Percentiles rank a stretch among this genome's conserved stretches.
These are phyloP conservation scores for Metaphire vulgaris DNA, from an alignment of 1,140 invertebrate species.

Conservation along the genomic window DNA sequence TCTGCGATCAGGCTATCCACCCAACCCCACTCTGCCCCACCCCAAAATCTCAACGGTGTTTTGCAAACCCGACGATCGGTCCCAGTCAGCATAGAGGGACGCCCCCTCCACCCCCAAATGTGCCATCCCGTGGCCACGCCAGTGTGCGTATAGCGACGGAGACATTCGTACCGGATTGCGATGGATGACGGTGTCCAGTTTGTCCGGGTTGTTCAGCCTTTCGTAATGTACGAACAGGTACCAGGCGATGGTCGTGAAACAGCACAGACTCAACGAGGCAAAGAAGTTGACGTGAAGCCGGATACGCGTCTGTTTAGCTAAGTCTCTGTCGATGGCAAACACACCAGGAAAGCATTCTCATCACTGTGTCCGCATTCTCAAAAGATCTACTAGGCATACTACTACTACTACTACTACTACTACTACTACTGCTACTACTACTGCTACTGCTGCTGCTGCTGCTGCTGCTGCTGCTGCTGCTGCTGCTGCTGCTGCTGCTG, in stretches of 20 bases:
- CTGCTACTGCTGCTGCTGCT: constrained; percentile 8
- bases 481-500: constrained; percentile 4
- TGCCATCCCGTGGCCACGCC: too few relatives aligned
- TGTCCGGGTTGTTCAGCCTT: constrained; percentile 33
- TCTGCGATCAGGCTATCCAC: too few relatives aligned
- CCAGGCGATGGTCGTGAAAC: constrained; percentile 52
- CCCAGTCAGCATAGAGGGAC: too few relatives aligned
- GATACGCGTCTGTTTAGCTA: constrained; percentile 47
- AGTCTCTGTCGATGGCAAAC: constrained; percentile 40
- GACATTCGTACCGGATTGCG: constrained; percentile 39
- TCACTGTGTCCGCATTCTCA: too few relatives aligned
- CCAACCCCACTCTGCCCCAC: too few relatives aligned
- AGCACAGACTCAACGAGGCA: constrained; percentile 36
- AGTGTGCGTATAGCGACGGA: too few relatives aligned
- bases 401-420: too few relatives aligned
- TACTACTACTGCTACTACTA: constrained; percentile 9
- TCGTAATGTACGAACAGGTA: constrained; percentile 54
- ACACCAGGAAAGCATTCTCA: too few relatives aligned
- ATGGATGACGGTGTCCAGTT: constrained; percentile 33
- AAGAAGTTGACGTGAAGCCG: constrained; percentile 47
- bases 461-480: constrained; percentile 8
- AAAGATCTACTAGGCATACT: too few relatives aligned
- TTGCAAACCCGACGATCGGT: too few relatives aligned
- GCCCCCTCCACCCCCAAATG: too few relatives aligned
- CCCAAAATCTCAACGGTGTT: too few relatives aligned